These are phyloP conservation scores for Drosophila busckii DNA, from an alignment of 1,140 invertebrate genomes.

Conservation along the genomic window DNA sequence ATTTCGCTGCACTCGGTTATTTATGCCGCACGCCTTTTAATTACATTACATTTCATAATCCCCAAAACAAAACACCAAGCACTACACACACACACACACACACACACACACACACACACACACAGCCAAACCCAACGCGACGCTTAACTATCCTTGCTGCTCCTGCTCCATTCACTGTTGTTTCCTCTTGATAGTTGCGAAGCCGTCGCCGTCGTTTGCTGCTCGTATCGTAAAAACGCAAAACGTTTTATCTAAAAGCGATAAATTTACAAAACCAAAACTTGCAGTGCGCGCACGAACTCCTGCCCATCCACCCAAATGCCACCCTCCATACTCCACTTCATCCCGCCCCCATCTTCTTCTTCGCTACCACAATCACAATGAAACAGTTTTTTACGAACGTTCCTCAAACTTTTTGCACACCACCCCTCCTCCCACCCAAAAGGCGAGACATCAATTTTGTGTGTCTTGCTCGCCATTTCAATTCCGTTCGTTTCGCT, in stretches of 20 bases:
- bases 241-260: constrained; percentile 77
- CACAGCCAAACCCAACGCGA: too few species aligned
- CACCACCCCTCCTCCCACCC: neutral
- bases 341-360: neutral
- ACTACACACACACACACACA: neutral
- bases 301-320: constrained; percentile 24
- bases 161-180: neutral
- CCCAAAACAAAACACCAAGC: constrained; percentile 4
- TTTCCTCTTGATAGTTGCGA: constrained; percentile 1
- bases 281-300: constrained; percentile 40
- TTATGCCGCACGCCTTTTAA: constrained; percentile 50
- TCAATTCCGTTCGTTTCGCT: too few species aligned
- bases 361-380: constrained; percentile 3
- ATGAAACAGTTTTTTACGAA: too few species aligned
- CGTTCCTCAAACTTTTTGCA: too few species aligned
- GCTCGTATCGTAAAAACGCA: constrained; percentile 70
- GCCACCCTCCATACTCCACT: neutral
- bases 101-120: constrained; percentile 1
- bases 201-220: constrained; percentile 50
- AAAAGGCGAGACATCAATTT: constrained; percentile 45
- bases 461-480: constrained; percentile 46
- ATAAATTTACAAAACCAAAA: constrained; percentile 73
- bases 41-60: constrained; percentile 73
- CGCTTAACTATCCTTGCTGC: neutral
- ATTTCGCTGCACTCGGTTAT: constrained; percentile 46